These are phyloP conservation scores for Eulemur rufifrons DNA, from an alignment of 2,113 vertebrate genomes.

Conservation along the genomic window DNA sequence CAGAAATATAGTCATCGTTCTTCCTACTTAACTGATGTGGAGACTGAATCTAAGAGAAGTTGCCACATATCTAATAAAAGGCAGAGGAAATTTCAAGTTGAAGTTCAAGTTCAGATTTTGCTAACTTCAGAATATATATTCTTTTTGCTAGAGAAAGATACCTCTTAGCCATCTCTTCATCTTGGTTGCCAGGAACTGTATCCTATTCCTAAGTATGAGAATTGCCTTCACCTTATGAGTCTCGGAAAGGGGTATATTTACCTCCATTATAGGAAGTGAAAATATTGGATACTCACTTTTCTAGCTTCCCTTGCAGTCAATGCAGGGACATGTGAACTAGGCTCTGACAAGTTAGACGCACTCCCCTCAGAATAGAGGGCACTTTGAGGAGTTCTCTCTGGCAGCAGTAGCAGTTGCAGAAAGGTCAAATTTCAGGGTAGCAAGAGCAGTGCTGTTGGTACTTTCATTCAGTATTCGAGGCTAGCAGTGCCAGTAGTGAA, in stretches of 20 bases:
- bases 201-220: neutral
- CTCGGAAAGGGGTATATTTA: neutral
- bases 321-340: neutral
- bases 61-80: neutral
- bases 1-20: neutral
- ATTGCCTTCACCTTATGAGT: neutral
- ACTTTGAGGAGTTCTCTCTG: neutral
- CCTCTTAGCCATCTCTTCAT: neutral
- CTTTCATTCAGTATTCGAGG: neutral
- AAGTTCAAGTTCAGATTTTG: neutral
- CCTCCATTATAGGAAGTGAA: neutral
- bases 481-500: rapidly evolving
- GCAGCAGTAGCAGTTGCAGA: neutral
- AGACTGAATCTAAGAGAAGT: neutral
- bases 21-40: neutral
- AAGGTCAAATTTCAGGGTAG: neutral
- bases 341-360: neutral
- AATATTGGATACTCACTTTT: neutral
- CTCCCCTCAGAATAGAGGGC: too few species aligned
- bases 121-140: neutral
- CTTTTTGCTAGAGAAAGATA: neutral
- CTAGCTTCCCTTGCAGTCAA: neutral
- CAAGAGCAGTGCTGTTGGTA: neutral
- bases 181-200: neutral
- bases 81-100: neutral